Conservation (phyloP, 2,888 invertebrate species). For the Formica aserva region DNA sequence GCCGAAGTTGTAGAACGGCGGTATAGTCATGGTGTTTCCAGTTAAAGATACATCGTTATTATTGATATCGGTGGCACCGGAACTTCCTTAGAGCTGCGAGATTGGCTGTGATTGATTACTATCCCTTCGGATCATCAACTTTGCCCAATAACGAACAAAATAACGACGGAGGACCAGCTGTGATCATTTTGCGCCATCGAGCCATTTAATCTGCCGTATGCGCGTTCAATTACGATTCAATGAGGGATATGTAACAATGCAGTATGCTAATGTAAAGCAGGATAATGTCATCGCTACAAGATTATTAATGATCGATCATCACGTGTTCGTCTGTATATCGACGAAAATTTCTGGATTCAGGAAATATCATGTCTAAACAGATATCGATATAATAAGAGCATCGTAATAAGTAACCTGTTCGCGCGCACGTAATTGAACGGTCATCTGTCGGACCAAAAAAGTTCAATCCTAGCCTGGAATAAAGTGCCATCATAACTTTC, state of each 20-base stretch:
- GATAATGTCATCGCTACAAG: background rate
- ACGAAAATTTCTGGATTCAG: background rate
- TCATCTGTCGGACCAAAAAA: background rate
- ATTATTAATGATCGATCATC: conserved; percentile 28
- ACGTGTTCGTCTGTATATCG: background rate
- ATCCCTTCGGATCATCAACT: background rate
- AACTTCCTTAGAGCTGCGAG: conserved; percentile 6
- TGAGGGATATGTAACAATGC: background rate
- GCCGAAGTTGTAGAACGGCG: conserved; percentile 5
- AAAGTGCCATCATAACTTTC: conserved; percentile 23
- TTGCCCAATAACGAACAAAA: background rate
- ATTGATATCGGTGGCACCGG: conserved; percentile 4
- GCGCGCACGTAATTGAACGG: background rate
- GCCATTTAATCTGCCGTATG: conserved; percentile 2
- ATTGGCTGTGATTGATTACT: conserved; percentile 48
- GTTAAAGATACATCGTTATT: conserved; percentile 31
- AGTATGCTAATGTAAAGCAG: conserved; percentile 23
- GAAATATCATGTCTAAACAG: background rate
- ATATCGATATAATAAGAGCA: background rate
- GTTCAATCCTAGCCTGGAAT: conserved; percentile 17
- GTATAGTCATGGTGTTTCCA: conserved; percentile 18
- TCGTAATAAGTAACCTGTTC: background rate
- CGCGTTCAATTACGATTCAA: conserved; percentile 23
- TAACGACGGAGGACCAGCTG: background rate
- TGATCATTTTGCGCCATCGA: conserved; percentile 26